Base-by-base conservation (phyloP, 1,140 invertebrate genomes). In the Copidosoma floridanum region DNA sequence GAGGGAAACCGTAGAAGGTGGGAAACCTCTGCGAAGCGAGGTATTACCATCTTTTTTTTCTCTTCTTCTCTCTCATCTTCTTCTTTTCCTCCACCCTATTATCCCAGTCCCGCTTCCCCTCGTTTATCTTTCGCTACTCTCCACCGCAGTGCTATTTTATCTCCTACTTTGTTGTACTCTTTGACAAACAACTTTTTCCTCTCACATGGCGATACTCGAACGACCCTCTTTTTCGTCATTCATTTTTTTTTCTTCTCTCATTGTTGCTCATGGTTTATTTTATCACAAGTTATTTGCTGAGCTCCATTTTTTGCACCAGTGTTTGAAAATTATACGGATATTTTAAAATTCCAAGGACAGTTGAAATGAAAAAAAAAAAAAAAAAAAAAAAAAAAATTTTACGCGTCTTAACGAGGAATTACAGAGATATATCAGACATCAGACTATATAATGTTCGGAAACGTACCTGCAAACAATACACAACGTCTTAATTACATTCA, bases 1-100 rank as follows among this genome's bases (percentile, higher is more conserved):
- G 64, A 77, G 75, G 72, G 76, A 79, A 79, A 78, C 77, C 76
- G 76, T 78, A 78, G 67, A 79, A 79, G 75, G 74, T 79, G 71
- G 76, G 77, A 79, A 78, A 79, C 77, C 77, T 79, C 75, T 75
- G 68, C 66, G 71, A 12, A 69, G 73, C 66, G 75, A 67, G 69
- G 72, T 76, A 74, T 77, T 79, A 73, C 53, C 44, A 56, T 52
- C 56, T 5, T 43, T 32, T 65, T 65, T 56, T 70, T 65, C 69
- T 62, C 21, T 53, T 48, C 65, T 68, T 71, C 66, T 68, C 53
- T 61, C 66, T 63, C 59, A 50, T 51, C 47, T 52, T 62, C 43
- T 27, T 63, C 56, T 63, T 53, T 20, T 7, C 16, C 35, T 12
- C 29, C 26, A 18, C 48, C 40, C 40, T 38, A 47, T 63, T 47